Percentiles rank a stretch among this genome's conserved stretches.
Conservation (phyloP, 2,888 invertebrate genomes). For the Camponotus fellah region DNA sequence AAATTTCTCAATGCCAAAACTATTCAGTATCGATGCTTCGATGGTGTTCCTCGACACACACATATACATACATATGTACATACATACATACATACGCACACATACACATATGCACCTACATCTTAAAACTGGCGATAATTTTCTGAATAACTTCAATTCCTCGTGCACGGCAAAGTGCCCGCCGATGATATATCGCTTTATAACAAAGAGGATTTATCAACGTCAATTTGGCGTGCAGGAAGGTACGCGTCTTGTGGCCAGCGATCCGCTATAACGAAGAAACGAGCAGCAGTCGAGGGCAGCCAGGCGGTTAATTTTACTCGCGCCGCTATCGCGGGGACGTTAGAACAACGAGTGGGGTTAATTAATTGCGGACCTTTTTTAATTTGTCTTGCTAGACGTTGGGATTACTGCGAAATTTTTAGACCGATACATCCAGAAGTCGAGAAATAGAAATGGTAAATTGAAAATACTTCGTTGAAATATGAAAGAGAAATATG, state of each 20-base stretch:
- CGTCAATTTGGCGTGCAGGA: conserved; percentile 77
- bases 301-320: conserved; percentile 49
- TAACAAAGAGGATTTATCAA: conserved; percentile 81
- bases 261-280: conserved; percentile 42
- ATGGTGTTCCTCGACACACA: background rate
- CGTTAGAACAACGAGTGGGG: conserved; percentile 54
- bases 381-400: conserved; percentile 54
- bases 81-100: too few species aligned
- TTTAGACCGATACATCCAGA: conserved; percentile 49
- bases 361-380: conserved; percentile 57
- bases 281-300: conserved; percentile 36
- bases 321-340: conserved; percentile 51
- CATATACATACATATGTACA: too few species aligned
- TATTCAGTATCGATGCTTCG: background rate
- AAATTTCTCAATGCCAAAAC: background rate
- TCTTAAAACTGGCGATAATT: conserved; percentile 55
- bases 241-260: conserved; percentile 52
- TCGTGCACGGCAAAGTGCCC: conserved; percentile 31
- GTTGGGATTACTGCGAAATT: conserved; percentile 47
- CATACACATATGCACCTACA: background rate
- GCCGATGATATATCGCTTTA: conserved; percentile 78
- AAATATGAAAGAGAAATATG: conserved; percentile 12
- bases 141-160: conserved; percentile 70
- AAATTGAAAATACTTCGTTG: conserved; percentile 40
- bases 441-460: conserved; percentile 14